Conservation (phyloP, 2,888 invertebrate genomes). For the Alsophila aescularia region DNA sequence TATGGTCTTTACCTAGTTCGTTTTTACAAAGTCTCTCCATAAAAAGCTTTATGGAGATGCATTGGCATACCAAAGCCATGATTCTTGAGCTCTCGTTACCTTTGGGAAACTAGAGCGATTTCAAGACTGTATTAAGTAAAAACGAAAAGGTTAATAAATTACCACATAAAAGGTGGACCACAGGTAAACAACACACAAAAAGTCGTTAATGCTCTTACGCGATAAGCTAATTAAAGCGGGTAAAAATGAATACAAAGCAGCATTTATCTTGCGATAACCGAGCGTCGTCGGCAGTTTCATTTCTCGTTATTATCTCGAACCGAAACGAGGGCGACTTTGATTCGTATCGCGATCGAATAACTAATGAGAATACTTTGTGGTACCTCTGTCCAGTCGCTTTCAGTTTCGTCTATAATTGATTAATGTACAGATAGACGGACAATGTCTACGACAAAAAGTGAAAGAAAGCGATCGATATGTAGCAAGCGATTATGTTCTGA, state of each 20-base stretch:
- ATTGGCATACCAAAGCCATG: slow-evolving; percentile 5
- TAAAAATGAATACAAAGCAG: slow-evolving; percentile 15
- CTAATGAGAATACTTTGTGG: slow-evolving; percentile 47
- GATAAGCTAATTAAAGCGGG: slow-evolving; percentile 35
- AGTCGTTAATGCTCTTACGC: slow-evolving; percentile 21
- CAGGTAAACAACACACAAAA: slow-evolving; percentile 12
- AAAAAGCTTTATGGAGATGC: slow-evolving; percentile 15
- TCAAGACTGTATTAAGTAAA: not conserved
- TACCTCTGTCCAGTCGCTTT: slow-evolving; percentile 54
- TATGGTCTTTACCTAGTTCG: slow-evolving; percentile 14
- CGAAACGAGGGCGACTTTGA: slow-evolving; percentile 32
- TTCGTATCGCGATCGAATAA: slow-evolving; percentile 32
- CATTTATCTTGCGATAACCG: slow-evolving; percentile 25
- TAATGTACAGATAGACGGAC: slow-evolving; percentile 59
- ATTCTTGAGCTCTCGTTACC: not conserved
- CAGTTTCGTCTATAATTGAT: slow-evolving; percentile 72
- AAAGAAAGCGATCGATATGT: slow-evolving; percentile 36
- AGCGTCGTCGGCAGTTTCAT: slow-evolving; percentile 24
- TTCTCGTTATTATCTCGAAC: slow-evolving; percentile 23
- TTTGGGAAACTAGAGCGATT: slow-evolving; percentile 18
- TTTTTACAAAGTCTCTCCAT: slow-evolving; percentile 14
- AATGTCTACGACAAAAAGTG: slow-evolving; percentile 32
- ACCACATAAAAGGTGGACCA: slow-evolving; percentile 10
- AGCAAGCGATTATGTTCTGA: slow-evolving; percentile 24
- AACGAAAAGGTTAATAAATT: slow-evolving; percentile 10